Conservation (phyloP, 1,140 invertebrate genomes). For the Mamestra configurata region DNA sequence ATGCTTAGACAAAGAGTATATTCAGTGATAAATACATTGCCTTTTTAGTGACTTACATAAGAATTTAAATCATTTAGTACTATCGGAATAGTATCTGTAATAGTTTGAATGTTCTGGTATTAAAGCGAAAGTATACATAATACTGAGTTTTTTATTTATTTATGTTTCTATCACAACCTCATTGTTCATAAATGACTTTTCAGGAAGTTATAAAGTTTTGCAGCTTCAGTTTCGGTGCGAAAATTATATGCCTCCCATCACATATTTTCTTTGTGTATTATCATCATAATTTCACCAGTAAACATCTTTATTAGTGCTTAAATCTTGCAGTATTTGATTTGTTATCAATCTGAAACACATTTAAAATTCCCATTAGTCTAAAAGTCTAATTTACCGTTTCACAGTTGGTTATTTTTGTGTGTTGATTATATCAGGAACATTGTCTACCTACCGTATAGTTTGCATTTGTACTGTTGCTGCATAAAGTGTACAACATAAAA, state of each 20-base stretch:
- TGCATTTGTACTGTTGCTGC: slow-evolving; percentile 90
- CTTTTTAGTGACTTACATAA: slow-evolving; percentile 56
- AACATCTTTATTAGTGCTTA: slow-evolving; percentile 77
- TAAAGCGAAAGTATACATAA: slow-evolving; percentile 59
- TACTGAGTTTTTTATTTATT: slow-evolving; percentile 10
- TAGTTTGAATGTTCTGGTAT: slow-evolving; percentile 62
- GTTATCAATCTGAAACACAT: slow-evolving; percentile 83
- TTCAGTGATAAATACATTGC: slow-evolving; percentile 67
- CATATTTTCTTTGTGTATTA: not conserved
- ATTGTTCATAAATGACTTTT: not conserved
- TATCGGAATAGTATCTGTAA: slow-evolving; percentile 59
- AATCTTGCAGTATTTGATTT: slow-evolving; percentile 76
- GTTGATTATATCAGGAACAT: not conserved
- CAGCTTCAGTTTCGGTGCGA: too few species aligned
- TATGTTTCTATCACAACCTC: not conserved
- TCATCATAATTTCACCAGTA: slow-evolving; percentile 66
- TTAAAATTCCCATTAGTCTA: too few species aligned
- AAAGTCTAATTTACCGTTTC: slow-evolving; percentile 2
- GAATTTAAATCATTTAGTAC: slow-evolving; percentile 42
- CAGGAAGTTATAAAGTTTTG: too few species aligned
- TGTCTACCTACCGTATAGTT: slow-evolving; percentile 89
- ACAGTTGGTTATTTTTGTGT: too few species aligned
- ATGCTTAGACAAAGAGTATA: slow-evolving; percentile 46
- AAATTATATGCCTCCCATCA: too few species aligned
- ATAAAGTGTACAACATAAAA: slow-evolving; percentile 91